phyloP scores from a whole-genome alignment of 2,888 invertebrate species.

The Drosophila tanythrix region DNA sequence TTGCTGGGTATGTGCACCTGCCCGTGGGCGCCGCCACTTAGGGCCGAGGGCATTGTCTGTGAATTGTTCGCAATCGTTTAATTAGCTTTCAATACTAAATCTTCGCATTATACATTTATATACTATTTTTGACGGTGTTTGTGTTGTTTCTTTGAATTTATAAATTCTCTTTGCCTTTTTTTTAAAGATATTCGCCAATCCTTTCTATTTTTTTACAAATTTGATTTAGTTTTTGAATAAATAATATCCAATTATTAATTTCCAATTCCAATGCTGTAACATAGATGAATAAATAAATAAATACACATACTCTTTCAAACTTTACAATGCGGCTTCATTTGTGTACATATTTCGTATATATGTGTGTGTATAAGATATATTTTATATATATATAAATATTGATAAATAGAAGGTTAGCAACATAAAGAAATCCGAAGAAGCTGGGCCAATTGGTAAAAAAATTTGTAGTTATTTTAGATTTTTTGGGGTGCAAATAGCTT shows the following conservation, averaged over 20 bases:
- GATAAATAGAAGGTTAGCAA: slow-evolving; percentile 52
- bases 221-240: background rate
- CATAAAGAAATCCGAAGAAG: slow-evolving; percentile 56
- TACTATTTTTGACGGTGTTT: slow-evolving; percentile 20
- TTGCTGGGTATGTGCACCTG: slow-evolving; percentile 85
- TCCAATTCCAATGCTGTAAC: background rate
- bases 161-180: background rate
- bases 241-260: background rate
- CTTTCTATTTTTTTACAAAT: background rate
- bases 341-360: slow-evolving; percentile 1
- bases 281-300: background rate
- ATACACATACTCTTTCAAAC: background rate
- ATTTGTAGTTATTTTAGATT: slow-evolving; percentile 8
- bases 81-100: slow-evolving; percentile 20
- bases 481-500: slow-evolving; percentile 43
- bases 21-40: slow-evolving; percentile 87
- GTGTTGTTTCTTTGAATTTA: slow-evolving; percentile 13
- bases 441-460: slow-evolving; percentile 54
- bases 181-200: background rate
- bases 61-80: slow-evolving; percentile 30
- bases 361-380: slow-evolving; percentile 17
- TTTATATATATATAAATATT: slow-evolving; percentile 9
- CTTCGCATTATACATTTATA: background rate
- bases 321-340: background rate
- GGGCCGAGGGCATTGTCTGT: slow-evolving; percentile 90